These are phyloP conservation scores for Thymelicus acteon DNA, from an alignment of 2,888 invertebrate species.

Conservation along the genomic window DNA sequence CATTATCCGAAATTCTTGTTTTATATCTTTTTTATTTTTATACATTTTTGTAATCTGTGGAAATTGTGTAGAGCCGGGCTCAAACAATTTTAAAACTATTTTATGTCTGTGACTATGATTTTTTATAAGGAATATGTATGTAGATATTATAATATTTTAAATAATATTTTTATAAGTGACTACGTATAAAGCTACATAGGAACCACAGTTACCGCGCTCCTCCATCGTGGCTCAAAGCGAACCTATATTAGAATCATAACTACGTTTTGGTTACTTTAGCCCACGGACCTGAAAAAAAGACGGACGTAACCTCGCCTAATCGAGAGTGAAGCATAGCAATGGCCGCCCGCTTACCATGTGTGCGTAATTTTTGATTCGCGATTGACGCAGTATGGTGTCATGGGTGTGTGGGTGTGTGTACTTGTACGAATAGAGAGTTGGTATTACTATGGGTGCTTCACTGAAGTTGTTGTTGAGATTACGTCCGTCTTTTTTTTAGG, in stretches of 20 bases:
- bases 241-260: background rate
- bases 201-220: constrained; percentile 1
- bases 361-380: too few relatives aligned
- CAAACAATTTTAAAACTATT: background rate
- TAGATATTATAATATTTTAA: background rate
- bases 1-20: constrained; percentile 19
- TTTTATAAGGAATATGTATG: background rate
- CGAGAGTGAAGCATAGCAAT: too few relatives aligned
- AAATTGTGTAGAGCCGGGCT: constrained; percentile 7
- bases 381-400: too few relatives aligned
- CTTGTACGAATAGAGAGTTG: too few relatives aligned
- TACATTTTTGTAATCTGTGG: constrained; percentile 16
- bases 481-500: too few relatives aligned
- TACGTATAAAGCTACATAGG: background rate
- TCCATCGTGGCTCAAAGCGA: background rate
- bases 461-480: too few relatives aligned
- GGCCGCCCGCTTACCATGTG: too few relatives aligned
- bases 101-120: background rate
- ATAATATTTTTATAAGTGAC: too few relatives aligned
- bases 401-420: too few relatives aligned
- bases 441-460: too few relatives aligned
- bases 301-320: too few relatives aligned
- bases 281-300: too few relatives aligned
- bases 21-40: constrained; percentile 23
- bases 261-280: background rate